Evolutionary conservation across 2,888 invertebrate genomes (phyloP).

Genomic region (Cryptocephalus primarius): DNA sequence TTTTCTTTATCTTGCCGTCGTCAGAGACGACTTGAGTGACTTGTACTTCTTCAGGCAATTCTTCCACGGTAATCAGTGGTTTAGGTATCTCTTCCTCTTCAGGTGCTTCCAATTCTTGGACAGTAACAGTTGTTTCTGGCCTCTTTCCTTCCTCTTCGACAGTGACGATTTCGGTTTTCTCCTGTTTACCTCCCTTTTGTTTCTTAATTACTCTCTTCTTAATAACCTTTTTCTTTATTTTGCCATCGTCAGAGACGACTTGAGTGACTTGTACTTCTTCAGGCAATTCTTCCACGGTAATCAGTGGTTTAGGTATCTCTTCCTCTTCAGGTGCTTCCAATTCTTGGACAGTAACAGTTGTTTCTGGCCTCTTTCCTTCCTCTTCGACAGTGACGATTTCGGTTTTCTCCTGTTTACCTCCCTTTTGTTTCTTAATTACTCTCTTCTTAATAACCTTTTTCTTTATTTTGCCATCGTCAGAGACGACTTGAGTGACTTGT

Average conservation of each 20-base stretch:
- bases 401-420: conserved; percentile 26
- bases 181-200: conserved; percentile 33
- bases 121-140: conserved; percentile 23
- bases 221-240: conserved; percentile 19
- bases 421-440: conserved; percentile 33
- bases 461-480: conserved; percentile 15
- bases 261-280: conserved; percentile 7
- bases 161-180: conserved; percentile 21
- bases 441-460: conserved; percentile 27
- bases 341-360: conserved; percentile 17
- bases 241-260: conserved; percentile 20
- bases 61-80: conserved; percentile 20
- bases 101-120: conserved; percentile 13
- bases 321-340: conserved; percentile 19
- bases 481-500: conserved; percentile 8
- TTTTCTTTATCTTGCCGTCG: conserved; percentile 29
- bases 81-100: conserved; percentile 5
- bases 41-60: conserved; percentile 11
- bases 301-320: conserved; percentile 5
- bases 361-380: conserved; percentile 27
- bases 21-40: conserved; percentile 17
- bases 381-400: conserved; percentile 38
- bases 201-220: conserved; percentile 36
- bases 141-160: conserved; percentile 27
- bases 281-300: conserved; percentile 15